Evolutionary conservation across 37 sponge, comb jelly and placozoan species (phyloP), one percentile per base, ranked within the genome.

Genomic region (Hormiphora californensis): DNA sequence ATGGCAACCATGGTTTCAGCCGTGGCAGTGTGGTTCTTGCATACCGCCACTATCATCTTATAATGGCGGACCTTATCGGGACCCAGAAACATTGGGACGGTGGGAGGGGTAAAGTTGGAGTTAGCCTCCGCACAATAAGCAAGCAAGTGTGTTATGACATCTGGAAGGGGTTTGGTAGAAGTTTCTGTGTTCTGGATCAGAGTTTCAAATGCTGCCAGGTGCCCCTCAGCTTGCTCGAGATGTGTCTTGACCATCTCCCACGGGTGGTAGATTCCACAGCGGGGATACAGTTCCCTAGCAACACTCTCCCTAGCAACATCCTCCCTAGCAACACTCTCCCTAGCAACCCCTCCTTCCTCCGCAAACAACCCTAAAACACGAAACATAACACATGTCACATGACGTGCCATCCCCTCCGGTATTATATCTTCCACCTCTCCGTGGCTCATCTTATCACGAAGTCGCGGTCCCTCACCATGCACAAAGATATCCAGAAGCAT

Each of bases 381-480:
- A 28, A 73, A 41, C 2, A 46, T 40, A 33, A 49, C 46, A 40
- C 43, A 46, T 21, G 43, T 21, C 4, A 73, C 25, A 41, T 73
- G 81, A n/a, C 35, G 1, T n/a, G 35, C 8, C 1, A 73, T 28
- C 12, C 44, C 38, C 1, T 36, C 8, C 12, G 40, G 27, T 22
- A 73, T 30, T 22, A 73, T 30, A 11, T 38, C 23, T 11, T 63
- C 38, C 34, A 91, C 93, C 89, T 95, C 96, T 54, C 91, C 94
- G 88, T 95, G 96, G 73, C 96, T 92, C 43, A 95, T 25, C 33
- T 89, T 91, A 55, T 93, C 96, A 30, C 96, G 86, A 46, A 95
- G 55, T 62, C 93, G 85, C 32, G 90, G 90, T 15, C 96, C 96
- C 31, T 91, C 90, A 0, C 94, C 87, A 39, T 93, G 89, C 12